Conservation (phyloP, 1,140 invertebrate genomes). For the Coelopa frigida region DNA sequence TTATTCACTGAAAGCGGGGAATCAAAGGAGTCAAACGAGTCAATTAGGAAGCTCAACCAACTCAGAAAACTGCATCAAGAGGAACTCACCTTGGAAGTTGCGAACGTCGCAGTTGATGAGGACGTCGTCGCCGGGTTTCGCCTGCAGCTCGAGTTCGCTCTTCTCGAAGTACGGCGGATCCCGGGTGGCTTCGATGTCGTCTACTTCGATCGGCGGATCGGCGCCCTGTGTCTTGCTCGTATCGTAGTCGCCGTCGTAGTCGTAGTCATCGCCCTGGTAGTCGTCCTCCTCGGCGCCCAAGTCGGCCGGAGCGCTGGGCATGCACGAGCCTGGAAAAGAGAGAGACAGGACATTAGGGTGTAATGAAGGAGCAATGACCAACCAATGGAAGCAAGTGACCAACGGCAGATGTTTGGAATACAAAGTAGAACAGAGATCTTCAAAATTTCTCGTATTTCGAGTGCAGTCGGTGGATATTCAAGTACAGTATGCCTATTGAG, state of each 20-base stretch:
- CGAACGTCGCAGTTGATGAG: slow-evolving; percentile 30
- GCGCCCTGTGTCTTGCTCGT: background rate
- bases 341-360: too few relatives aligned
- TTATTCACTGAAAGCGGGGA: slow-evolving; percentile 22
- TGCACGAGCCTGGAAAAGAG: too few relatives aligned
- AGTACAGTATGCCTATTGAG: too few relatives aligned
- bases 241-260: slow-evolving; percentile 19
- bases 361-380: too few relatives aligned
- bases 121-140: slow-evolving; percentile 26
- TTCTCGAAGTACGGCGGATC: slow-evolving; percentile 31
- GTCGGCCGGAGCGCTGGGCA: too few relatives aligned
- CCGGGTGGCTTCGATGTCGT: background rate
- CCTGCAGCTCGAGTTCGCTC: slow-evolving; percentile 17
- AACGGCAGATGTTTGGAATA: too few relatives aligned
- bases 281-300: background rate
- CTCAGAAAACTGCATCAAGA: background rate
- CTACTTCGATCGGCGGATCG: background rate
- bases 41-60: background rate
- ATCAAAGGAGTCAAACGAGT: background rate
- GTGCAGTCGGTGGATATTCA: too few relatives aligned
- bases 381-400: too few relatives aligned
- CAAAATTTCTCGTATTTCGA: too few relatives aligned
- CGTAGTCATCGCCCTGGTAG: slow-evolving; percentile 22
- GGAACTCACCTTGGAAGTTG: slow-evolving; percentile 26
- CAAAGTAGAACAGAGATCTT: too few relatives aligned